Evolutionary conservation across 1,140 invertebrate species (phyloP).

Genomic region (Heliconius himera): DNA sequence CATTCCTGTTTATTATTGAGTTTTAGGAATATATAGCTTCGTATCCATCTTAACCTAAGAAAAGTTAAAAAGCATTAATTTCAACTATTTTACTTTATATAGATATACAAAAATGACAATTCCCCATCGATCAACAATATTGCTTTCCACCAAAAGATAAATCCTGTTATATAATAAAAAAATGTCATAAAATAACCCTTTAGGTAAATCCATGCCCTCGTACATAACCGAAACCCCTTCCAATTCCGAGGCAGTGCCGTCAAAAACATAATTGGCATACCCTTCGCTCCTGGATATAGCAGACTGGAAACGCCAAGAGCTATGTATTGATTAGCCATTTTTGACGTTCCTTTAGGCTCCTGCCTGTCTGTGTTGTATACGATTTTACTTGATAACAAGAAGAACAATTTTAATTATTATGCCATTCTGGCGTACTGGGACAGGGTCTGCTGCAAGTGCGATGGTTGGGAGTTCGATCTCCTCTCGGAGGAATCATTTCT

Average conservation of each 20-base stretch:
- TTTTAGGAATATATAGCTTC: neutral
- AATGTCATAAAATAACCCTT: constrained; percentile 8
- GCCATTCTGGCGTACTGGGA: too few relatives aligned
- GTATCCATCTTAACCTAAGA: neutral
- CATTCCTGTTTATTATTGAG: neutral
- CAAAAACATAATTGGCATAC: constrained; percentile 68
- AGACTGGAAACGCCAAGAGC: constrained; percentile 32
- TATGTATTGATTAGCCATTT: constrained; percentile 18
- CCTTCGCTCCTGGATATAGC: constrained; percentile 41
- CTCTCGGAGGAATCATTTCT: too few relatives aligned
- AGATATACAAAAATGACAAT: too few relatives aligned
- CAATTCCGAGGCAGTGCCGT: constrained; percentile 52
- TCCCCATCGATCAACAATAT: neutral
- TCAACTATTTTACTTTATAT: neutral
- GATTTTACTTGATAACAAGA: too few relatives aligned
- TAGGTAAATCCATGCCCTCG: constrained; percentile 24
- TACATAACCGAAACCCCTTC: constrained; percentile 46
- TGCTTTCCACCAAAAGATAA: neutral
- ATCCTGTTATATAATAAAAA: neutral
- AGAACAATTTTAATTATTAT: too few relatives aligned
- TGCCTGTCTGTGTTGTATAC: too few relatives aligned
- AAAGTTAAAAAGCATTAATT: too few relatives aligned
- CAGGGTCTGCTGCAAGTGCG: too few relatives aligned
- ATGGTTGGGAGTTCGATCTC: too few relatives aligned
- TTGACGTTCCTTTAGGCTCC: constrained; percentile 5